phyloP scores from a whole-genome alignment of 2,888 invertebrate species.

The Charanyca ferruginea region DNA sequence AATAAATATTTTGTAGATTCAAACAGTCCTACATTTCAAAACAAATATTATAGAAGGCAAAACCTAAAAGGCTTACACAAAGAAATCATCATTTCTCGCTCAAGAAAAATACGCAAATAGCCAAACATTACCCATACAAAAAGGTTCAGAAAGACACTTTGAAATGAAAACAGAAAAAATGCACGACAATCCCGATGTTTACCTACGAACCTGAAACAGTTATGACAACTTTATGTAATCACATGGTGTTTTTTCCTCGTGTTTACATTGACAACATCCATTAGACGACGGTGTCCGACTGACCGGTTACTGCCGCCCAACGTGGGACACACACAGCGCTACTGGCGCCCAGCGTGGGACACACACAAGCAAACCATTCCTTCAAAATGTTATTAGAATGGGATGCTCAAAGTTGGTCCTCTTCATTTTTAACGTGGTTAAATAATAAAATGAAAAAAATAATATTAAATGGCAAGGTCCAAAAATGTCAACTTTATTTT shows the following conservation, averaged over 20 bases:
- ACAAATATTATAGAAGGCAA: background rate
- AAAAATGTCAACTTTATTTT: background rate
- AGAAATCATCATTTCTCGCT: slow-evolving; percentile 9
- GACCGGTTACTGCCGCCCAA: slow-evolving; percentile 69
- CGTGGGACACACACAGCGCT: slow-evolving; percentile 72
- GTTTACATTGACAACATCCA: slow-evolving; percentile 85
- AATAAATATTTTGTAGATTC: background rate
- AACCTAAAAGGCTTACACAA: slow-evolving; percentile 1
- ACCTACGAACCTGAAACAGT: slow-evolving; percentile 63
- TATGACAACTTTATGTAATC: slow-evolving; percentile 69
- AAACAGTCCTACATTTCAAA: background rate
- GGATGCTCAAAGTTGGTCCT: slow-evolving; percentile 62
- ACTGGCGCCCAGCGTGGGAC: slow-evolving; percentile 4
- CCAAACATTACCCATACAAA: slow-evolving; percentile 38
- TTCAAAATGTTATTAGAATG: slow-evolving; percentile 69
- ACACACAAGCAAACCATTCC: slow-evolving; percentile 67
- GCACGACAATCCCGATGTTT: slow-evolving; percentile 60
- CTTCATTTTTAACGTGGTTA: background rate
- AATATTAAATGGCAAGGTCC: too few relatives aligned
- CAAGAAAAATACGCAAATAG: slow-evolving; percentile 36
- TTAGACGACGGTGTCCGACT: slow-evolving; percentile 71
- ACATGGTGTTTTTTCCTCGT: slow-evolving; percentile 69
- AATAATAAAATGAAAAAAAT: background rate
- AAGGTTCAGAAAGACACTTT: slow-evolving; percentile 62
- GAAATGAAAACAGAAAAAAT: slow-evolving; percentile 64